Conservation (phyloP, 2,113 vertebrate species). For the Toxotes jaculatrix region DNA sequence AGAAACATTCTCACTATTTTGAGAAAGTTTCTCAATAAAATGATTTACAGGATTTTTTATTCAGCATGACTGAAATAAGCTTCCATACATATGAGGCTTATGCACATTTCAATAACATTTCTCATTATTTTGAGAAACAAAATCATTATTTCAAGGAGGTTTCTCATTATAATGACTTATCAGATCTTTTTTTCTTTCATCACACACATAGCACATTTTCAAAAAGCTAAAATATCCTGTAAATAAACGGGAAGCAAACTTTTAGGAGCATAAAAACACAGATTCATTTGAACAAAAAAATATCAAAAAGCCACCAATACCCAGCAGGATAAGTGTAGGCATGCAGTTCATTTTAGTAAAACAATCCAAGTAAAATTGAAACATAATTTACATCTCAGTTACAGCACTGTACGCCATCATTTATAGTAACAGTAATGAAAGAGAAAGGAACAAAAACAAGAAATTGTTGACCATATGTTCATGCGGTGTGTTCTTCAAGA, state of each 20-base stretch:
- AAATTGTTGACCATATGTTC: neutral
- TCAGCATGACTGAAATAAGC: too few relatives aligned
- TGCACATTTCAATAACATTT: too few relatives aligned
- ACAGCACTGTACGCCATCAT: constrained; percentile 1
- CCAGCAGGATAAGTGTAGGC: neutral
- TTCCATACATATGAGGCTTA: too few relatives aligned
- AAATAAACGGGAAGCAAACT: neutral
- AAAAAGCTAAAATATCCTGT: neutral
- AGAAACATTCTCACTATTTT: too few relatives aligned
- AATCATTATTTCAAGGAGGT: too few relatives aligned
- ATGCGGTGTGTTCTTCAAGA: constrained; percentile 7
- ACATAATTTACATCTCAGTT: neutral
- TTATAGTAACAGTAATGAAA: neutral
- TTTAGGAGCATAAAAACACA: neutral
- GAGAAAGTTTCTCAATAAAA: too few relatives aligned
- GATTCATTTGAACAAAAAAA: neutral
- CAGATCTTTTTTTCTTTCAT: too few relatives aligned
- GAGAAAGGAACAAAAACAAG: neutral
- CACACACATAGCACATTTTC: neutral
- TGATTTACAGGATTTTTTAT: too few relatives aligned
- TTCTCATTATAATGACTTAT: too few relatives aligned
- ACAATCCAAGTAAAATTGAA: neutral
- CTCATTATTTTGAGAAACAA: too few relatives aligned
- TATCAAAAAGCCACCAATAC: neutral
- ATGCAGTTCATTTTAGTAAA: neutral